Evolutionary conservation across 2,888 invertebrate species (phyloP), one percentile per base, ranked within the genome.

Genomic region (Ectemnius cavifrons): DNA sequence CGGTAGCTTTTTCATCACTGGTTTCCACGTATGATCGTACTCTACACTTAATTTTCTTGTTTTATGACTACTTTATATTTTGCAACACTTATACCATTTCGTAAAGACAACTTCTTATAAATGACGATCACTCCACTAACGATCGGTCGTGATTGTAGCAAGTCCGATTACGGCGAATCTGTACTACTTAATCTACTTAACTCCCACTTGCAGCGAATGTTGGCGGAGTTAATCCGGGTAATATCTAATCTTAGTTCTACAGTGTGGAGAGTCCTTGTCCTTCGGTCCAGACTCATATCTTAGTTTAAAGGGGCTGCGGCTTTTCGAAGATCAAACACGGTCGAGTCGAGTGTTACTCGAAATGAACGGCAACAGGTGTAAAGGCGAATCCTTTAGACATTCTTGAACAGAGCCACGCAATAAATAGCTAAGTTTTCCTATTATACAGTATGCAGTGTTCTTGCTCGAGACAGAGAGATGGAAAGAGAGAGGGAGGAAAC

Each of bases 371-470:
- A 73, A 68, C 75, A 80, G 73, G 69, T 80, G 67, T 20, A 63
- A 23, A 60, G 59, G 58, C 59, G 58, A 71, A 64, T 45, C 49
- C 57, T 46, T 46, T 20, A 60, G 56, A 59, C 52, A 73, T 75
- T 69, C 73, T 72, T 23, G 71, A 20, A 20, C 27, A 45, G 63
- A 66, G 56, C 64, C 69, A 46, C 65, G 56, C 60, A 66, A 71
- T 60, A 60, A 46, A 57, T 61, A 27, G 46, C 68, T 60, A 61
- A 47, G 73, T 63, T 67, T 77, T 16, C 47, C 72, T 58, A 79
- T 79, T 80, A 66, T 70, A 61, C 68, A 70, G 67, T 77, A 70
- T 16, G 14, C 63, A 67, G 62, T 75, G 78, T 71, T 74, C 81
- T 77, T 73, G 75, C 61, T 60, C 67, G 69, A 58, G 64, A 52